A percentile compares a stretch with the other conserved stretches of the same genome.
phyloP scores from a whole-genome alignment of 2,113 vertebrate species.

The Microcebus ravelobensis region DNA sequence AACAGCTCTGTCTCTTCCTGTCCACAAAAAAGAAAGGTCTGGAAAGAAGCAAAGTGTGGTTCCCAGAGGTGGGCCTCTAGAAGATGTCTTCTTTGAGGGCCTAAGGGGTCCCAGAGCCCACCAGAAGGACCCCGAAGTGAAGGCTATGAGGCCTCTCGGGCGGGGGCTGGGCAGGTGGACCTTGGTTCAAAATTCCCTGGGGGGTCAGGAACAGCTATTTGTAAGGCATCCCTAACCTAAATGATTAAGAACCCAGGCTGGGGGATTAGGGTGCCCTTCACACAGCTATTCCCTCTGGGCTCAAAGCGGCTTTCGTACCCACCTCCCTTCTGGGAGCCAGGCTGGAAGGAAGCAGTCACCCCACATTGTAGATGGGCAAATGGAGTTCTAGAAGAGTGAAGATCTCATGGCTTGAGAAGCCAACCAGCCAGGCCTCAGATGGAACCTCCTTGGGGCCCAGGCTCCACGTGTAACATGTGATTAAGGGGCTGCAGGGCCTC shows the following conservation, averaged over 20 bases:
- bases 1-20: slow-evolving; percentile 71
- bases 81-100: not conserved
- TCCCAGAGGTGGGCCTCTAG: not conserved
- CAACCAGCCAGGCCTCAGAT: not conserved
- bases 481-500: not conserved
- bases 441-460: not conserved
- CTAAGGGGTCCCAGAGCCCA: not conserved
- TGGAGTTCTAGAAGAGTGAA: not conserved
- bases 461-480: not conserved
- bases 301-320: not conserved
- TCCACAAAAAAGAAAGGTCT: slow-evolving; percentile 48
- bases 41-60: not conserved
- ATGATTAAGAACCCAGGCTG: not conserved
- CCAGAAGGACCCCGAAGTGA: no score
- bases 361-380: not conserved
- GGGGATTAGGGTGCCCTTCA: not conserved
- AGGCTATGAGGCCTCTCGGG: not conserved
- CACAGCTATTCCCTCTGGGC: not conserved
- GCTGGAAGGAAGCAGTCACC: not conserved
- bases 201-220: not conserved
- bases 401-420: not conserved
- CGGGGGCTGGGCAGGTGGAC: not conserved
- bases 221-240: not conserved
- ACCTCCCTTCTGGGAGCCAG: not conserved
- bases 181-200: not conserved